Conservation (phyloP, 2,888 invertebrate species). For the Eubasilissa splendida region DNA sequence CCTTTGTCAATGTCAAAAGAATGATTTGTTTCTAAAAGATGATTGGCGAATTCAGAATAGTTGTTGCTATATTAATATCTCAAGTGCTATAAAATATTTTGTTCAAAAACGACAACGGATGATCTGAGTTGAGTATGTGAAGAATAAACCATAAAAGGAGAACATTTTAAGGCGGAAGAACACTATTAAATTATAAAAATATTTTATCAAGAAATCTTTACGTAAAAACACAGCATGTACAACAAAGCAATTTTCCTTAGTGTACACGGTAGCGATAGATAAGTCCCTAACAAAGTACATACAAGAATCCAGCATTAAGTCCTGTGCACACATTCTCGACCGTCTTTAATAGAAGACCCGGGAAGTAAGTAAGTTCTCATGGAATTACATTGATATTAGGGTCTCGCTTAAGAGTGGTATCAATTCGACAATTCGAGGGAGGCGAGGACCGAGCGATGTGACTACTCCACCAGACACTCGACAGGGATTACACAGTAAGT, state of each 20-base stretch:
- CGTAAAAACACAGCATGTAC: background rate
- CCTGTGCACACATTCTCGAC: conserved; percentile 4
- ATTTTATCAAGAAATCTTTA: too few species aligned
- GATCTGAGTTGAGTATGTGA: too few species aligned
- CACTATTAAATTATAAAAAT: too few species aligned
- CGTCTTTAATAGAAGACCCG: conserved; percentile 21
- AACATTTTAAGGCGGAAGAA: too few species aligned
- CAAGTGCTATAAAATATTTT: too few species aligned
- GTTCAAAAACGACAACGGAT: too few species aligned
- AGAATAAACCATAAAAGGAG: too few species aligned
- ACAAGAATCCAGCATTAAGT: background rate
- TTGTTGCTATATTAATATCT: too few species aligned
- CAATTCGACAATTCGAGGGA: conserved; percentile 16
- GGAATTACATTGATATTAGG: conserved; percentile 36
- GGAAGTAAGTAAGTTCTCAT: conserved; percentile 30
- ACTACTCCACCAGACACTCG: conserved; percentile 6
- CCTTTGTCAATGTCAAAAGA: too few species aligned
- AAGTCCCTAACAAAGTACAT: background rate
- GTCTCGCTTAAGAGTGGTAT: conserved; percentile 25
- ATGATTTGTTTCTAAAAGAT: too few species aligned
- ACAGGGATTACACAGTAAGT: background rate
- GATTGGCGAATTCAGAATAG: too few species aligned
- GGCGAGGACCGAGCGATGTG: background rate
- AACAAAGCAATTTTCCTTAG: conserved; percentile 1
- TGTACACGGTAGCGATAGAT: background rate